Evolutionary conservation across 1,140 invertebrate species (phyloP), one percentile per base, ranked within the genome.

Genomic region (Musca domestica): DNA sequence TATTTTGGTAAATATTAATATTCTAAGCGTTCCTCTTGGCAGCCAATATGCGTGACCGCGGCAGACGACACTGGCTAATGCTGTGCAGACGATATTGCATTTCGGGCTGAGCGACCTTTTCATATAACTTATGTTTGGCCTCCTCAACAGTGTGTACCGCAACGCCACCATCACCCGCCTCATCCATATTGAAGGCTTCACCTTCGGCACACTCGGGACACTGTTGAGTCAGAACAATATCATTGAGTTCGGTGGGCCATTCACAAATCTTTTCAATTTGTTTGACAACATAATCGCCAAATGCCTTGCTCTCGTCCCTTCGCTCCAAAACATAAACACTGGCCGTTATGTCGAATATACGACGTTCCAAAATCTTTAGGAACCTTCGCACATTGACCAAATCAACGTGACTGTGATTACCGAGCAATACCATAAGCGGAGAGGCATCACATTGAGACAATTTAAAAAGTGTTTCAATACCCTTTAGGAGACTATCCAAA

Each of bases 181-280:
- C 70, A 17, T 69, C 70, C 22, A 66, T 66, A 17, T 73, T 73
- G 17, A 71, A 69, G 3, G 71, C 72, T 46, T 73, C 72, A 34
- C 67, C 68, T 56, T 73, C 71, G 27, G 70, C 72, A 66, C 72
- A 73, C 48, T 73, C 72, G 3, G 72, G 66, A 66, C 71, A 72
- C 56, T 73, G 72, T 51, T 72, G 69, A 0, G 70, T 66, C 3
- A 71, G 41, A 12, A 73, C 69, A 12, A 72, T 71, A 10, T 73
- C 67, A 52, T 71, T 34, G 10, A 72, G 22, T 25, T 61, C 30
- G 3, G 71, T 72, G 6, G 67, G 66, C 14, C 46, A 25, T 15
- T 71, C 66, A 5, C 67, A 52, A 4, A 67, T 14, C 20, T 67
- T 67, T 17, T 68, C 30, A 17, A 73, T 34, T 64, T 47, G 30